Percentiles rank a stretch among this genome's conserved stretches.
Conservation (phyloP, 2,888 invertebrate genomes). For the Axea sp. region DNA sequence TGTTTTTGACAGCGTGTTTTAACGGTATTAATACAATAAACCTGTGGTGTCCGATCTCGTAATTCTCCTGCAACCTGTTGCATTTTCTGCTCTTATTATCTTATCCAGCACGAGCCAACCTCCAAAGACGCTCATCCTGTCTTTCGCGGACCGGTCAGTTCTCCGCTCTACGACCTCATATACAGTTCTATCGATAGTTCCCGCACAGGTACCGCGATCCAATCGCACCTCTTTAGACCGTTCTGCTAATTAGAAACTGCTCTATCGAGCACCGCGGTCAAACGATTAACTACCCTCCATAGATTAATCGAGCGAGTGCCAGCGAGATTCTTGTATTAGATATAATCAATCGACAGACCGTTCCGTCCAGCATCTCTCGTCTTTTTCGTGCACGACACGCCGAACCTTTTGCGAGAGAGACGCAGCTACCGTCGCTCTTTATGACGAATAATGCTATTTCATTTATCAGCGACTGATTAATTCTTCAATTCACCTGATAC, state of each 20-base stretch:
- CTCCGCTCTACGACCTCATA: constrained; percentile 57
- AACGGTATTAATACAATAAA: constrained; percentile 48
- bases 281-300: constrained; percentile 71
- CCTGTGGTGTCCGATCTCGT: constrained; percentile 66
- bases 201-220: constrained; percentile 62
- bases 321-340: constrained; percentile 51
- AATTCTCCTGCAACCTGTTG: constrained; percentile 59
- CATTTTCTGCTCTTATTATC: constrained; percentile 51
- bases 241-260: constrained; percentile 75
- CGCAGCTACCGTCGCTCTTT: neutral
- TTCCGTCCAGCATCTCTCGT: constrained; percentile 24
- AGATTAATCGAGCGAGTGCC: constrained; percentile 67
- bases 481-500: constrained; percentile 1
- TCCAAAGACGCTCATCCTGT: constrained; percentile 33
- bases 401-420: constrained; percentile 6
- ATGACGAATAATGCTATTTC: constrained; percentile 28
- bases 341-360: constrained; percentile 44
- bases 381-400: constrained; percentile 40
- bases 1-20: too few relatives aligned
- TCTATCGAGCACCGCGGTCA: constrained; percentile 68
- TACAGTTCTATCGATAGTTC: constrained; percentile 24
- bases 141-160: constrained; percentile 54
- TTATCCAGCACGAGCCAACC: constrained; percentile 55
- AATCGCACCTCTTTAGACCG: constrained; percentile 69
- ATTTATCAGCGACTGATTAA: constrained; percentile 23